Evolutionary conservation across 1,140 invertebrate genomes (phyloP).

Genomic region (Eulimnadia texana): DNA sequence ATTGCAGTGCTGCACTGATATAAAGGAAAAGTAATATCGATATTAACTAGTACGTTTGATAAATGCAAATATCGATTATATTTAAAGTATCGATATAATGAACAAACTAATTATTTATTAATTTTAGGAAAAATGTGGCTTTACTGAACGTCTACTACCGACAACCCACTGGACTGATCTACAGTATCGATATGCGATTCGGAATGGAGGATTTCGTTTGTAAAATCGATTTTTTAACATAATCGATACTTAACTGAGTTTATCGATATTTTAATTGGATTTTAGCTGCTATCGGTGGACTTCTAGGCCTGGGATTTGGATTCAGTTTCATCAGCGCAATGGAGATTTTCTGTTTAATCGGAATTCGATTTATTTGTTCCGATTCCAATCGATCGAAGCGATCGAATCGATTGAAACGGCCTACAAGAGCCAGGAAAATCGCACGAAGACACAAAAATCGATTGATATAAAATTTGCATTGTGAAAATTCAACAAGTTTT

Average conservation of each 20-base stretch:
- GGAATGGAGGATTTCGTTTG: not conserved
- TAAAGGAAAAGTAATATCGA: no score
- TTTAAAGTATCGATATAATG: no score
- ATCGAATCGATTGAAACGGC: no score
- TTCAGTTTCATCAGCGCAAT: not conserved
- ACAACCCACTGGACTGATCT: not conserved
- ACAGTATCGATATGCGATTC: not conserved
- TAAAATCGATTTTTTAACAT: no score
- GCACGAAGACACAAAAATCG: no score
- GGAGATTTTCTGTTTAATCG: not conserved
- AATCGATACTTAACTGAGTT: no score
- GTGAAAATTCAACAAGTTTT: not conserved
- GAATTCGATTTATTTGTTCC: not conserved
- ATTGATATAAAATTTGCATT: no score
- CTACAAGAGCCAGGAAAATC: not conserved
- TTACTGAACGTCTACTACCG: not conserved
- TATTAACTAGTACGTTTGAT: no score
- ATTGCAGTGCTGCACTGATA: no score
- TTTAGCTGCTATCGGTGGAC: constrained; percentile 1
- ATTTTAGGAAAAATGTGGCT: not conserved
- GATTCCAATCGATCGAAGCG: no score
- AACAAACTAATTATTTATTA: not conserved
- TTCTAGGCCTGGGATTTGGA: not conserved
- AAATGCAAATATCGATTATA: no score
- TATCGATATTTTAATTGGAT: not conserved